These are phyloP conservation scores for Polyergus mexicanus DNA, from an alignment of 1,140 invertebrate species.

Conservation along the genomic window DNA sequence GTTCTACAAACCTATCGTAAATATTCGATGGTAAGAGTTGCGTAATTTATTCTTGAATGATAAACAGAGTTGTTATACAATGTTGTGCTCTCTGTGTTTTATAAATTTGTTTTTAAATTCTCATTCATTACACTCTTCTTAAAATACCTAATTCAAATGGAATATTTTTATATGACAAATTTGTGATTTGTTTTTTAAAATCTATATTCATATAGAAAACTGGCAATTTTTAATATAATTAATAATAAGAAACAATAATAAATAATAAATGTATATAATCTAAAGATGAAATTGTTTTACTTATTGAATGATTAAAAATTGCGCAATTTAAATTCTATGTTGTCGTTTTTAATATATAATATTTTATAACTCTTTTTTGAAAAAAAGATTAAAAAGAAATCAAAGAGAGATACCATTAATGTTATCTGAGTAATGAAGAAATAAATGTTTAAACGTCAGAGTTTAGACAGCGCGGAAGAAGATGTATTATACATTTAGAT, in stretches of 20 bases:
- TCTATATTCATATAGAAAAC: conserved; percentile 2
- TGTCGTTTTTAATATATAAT: conserved; percentile 27
- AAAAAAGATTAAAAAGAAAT: too few species aligned
- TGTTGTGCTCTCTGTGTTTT: conserved; percentile 16
- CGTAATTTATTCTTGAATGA: conserved; percentile 71
- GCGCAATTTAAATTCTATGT: background rate
- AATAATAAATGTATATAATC: conserved; percentile 1
- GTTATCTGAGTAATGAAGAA: conserved; percentile 73
- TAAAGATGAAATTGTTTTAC: background rate
- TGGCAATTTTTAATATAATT: conserved; percentile 17
- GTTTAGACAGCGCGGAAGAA: conserved; percentile 30
- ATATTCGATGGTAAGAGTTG: conserved; percentile 81
- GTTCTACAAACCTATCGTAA: conserved; percentile 77
- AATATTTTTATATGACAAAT: conserved; percentile 7
- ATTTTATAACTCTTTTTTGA: conserved; percentile 43
- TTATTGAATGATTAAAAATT: conserved; percentile 12
- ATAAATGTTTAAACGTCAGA: conserved; percentile 47
- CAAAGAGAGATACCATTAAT: conserved; percentile 69
- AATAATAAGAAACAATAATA: conserved; percentile 20
- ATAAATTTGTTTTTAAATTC: conserved; percentile 29
- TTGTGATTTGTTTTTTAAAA: background rate
- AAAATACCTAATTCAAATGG: background rate
- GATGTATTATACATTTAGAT: conserved; percentile 42
- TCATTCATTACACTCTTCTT: conserved; percentile 30
- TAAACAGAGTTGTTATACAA: conserved; percentile 46